Evolutionary conservation across 2,113 vertebrate genomes (phyloP).

Genomic region (Emydura subglobosa): DNA sequence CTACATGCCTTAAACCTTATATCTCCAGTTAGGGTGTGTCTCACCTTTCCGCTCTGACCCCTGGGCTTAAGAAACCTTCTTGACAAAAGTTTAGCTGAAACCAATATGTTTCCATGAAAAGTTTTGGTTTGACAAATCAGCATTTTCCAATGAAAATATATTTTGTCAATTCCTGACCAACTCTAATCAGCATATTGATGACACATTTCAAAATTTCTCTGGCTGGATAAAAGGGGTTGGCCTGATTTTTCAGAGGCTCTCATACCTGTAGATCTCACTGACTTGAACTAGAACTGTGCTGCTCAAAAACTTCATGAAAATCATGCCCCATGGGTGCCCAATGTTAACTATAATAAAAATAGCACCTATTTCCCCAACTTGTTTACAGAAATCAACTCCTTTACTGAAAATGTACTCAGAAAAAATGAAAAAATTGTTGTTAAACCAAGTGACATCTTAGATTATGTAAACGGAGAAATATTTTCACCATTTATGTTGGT

Average conservation of each 20-base stretch:
- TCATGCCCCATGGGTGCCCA: neutral
- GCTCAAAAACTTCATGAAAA: neutral
- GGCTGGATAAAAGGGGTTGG: accelerated
- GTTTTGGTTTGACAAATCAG: neutral
- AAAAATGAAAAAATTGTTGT: neutral
- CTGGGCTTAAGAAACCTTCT: neutral
- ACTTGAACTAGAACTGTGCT: neutral
- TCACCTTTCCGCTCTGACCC: neutral
- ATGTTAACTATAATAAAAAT: neutral
- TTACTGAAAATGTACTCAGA: neutral
- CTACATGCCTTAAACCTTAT: neutral
- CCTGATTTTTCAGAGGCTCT: neutral
- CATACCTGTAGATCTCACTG: accelerated
- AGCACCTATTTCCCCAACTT: accelerated
- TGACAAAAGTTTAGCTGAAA: neutral
- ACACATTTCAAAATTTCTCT: neutral
- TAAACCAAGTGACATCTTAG: neutral
- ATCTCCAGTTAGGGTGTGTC: neutral
- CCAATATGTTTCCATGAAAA: neutral
- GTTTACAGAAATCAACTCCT: neutral
- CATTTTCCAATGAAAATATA: neutral
- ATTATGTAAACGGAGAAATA: neutral
- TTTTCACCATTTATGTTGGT: neutral
- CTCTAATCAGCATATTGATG: neutral
- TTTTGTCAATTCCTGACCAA: neutral